Percentiles rank a stretch among this genome's conserved stretches.
Conservation (phyloP, 92 coral and sea anemone genomes). For the Phenganax subtilis region DNA sequence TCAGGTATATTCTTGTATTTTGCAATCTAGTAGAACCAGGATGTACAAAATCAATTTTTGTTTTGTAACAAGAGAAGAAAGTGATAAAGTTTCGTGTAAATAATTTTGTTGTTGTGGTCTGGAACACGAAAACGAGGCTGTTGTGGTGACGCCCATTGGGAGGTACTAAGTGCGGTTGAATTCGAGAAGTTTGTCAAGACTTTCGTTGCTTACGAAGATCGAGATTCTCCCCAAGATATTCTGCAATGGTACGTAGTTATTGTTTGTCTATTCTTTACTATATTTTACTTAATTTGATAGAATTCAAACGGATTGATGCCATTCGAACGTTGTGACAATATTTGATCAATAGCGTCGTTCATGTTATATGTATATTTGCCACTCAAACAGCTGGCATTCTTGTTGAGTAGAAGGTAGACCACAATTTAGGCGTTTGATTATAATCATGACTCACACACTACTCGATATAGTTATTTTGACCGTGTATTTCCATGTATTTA, state of each 20-base stretch:
- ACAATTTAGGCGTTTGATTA: conserved; percentile 1
- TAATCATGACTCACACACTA: background rate
- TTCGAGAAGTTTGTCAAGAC: background rate
- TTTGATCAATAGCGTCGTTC: too few relatives aligned
- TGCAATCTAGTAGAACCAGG: background rate
- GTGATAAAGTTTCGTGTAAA: background rate
- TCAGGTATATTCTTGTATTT: background rate
- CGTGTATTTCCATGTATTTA: background rate
- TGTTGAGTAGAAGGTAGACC: conserved; percentile 10
- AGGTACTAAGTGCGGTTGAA: conserved; percentile 17
- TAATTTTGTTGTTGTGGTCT: background rate
- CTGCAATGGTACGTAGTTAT: conserved; percentile 3
- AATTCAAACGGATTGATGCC: background rate
- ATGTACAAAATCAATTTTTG: background rate
- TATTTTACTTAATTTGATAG: background rate
- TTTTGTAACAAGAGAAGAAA: background rate
- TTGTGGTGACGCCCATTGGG: conserved; percentile 6
- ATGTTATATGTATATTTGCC: background rate
- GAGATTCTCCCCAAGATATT: background rate
- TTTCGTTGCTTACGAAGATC: background rate
- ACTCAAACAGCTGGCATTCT: background rate
- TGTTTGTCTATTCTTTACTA: background rate
- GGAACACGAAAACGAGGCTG: conserved; percentile 11
- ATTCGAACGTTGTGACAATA: background rate
- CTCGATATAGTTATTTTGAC: background rate